Evolutionary conservation across 2,797 vertebrate genomes (phyloP), one percentile per base, ranked within the genome.

Genomic region (Tangara arthus): DNA sequence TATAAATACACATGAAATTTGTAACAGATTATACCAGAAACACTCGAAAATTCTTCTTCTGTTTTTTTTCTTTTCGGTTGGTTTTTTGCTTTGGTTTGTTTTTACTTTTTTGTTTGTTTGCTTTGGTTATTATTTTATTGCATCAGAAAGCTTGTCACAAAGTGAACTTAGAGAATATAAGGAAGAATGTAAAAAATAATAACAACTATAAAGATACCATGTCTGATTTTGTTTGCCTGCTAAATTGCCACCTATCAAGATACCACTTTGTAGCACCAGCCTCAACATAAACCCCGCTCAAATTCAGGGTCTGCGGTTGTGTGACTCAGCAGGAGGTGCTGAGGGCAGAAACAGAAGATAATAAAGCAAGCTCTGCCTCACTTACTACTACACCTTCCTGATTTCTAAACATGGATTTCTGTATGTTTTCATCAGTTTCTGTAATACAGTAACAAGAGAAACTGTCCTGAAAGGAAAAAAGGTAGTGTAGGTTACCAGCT

Each of bases 1-100:
- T 19, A 49, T 26, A 66, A 80, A 64, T 28, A 81, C 28, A 64
- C 9, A 52, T 7, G 34, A 47, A 85, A 64, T 65, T 9, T 32
- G 13, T 34, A 19, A 92, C 24, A 87, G 56, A 69, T 84, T 79
- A 37, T 26, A 24, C 9, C 59, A 89, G 30, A 92, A 87, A 75
- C 37, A 70, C 20, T 39, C 75, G 5, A 70, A 64, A 81, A 82
- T 11, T 69, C 2, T 78, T 53, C 16, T 23, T 6, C 4, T 3
- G 9, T 21, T 37, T 32, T 21, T 17, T 39, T 12, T 39, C 35
- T 19, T 35, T 35, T 57, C 35, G 7, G 5, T 32, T 71, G 21
- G 2, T 27, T 17, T 68, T 28, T 35, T 57, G 15, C n/a, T 35
- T 57, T 30, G 7, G 23, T 20, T 28, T 30, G 13, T 16, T 44